Percentiles rank a stretch among this genome's conserved stretches.
Evolutionary conservation across 1,140 invertebrate species (phyloP).

Genomic region (Euura lappo): DNA sequence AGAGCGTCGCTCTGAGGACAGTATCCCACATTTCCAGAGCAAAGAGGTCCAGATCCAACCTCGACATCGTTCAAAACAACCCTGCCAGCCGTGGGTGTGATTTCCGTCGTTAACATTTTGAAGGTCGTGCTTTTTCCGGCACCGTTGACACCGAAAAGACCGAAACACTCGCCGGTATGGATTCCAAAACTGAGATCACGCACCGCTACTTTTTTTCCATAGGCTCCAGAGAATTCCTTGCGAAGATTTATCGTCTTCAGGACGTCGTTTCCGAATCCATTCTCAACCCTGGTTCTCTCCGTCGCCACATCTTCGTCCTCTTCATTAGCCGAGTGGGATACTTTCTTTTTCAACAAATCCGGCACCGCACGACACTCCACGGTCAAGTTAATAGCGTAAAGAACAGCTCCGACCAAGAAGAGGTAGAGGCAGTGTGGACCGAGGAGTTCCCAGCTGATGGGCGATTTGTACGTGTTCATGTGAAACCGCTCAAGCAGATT

Average conservation of each 20-base stretch:
- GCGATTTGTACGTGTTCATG: constrained; percentile 71
- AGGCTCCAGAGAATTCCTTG: constrained; percentile 56
- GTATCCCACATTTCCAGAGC: constrained; percentile 67
- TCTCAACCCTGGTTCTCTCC: constrained; percentile 58
- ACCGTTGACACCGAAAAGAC: constrained; percentile 77
- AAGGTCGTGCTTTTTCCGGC: constrained; percentile 79
- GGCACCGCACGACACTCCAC: constrained; percentile 63
- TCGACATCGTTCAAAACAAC: constrained; percentile 56
- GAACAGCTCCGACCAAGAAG: constrained; percentile 56
- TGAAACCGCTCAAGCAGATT: constrained; percentile 65
- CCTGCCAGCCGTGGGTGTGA: constrained; percentile 60
- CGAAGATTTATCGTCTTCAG: constrained; percentile 54
- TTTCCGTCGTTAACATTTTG: constrained; percentile 74
- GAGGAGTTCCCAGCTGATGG: constrained; percentile 63
- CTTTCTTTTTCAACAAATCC: constrained; percentile 30
- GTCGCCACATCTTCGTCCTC: constrained; percentile 59
- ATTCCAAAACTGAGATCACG: constrained; percentile 56
- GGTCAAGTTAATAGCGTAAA: constrained; percentile 63
- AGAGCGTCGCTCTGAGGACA: constrained; percentile 86
- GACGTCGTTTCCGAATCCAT: constrained; percentile 47
- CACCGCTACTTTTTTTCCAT: constrained; percentile 53
- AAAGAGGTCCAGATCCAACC: constrained; percentile 49
- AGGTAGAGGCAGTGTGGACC: constrained; percentile 62
- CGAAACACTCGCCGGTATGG: constrained; percentile 68
- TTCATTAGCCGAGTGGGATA: constrained; percentile 38